Evolutionary conservation across 1,140 invertebrate species (phyloP).

Genomic region (Hycleus phaleratus): DNA sequence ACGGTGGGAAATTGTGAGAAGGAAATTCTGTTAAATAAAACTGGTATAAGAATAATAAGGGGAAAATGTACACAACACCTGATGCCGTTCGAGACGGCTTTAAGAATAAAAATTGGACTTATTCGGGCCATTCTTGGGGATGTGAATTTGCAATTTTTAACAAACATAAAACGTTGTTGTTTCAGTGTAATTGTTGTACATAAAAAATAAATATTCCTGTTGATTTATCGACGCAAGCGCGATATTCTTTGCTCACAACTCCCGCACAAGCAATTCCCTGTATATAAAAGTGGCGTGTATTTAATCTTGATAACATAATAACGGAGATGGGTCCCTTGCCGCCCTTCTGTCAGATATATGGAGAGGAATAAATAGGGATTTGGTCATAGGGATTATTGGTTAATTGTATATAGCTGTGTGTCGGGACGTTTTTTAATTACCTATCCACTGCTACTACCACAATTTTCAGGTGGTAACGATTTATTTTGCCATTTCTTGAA

Average conservation of each 20-base stretch:
- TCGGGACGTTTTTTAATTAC: constrained; percentile 15
- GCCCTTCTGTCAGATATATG: constrained; percentile 34
- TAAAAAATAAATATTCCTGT: too few species aligned
- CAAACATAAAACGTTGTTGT: too few species aligned
- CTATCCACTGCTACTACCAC: background rate
- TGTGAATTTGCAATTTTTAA: too few species aligned
- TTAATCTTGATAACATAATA: constrained; percentile 31
- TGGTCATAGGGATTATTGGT: constrained; percentile 33
- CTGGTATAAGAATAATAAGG: too few species aligned
- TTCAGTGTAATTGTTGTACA: too few species aligned
- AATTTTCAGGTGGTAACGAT: constrained; percentile 5
- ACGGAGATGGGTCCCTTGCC: constrained; percentile 31
- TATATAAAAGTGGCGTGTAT: constrained; percentile 21
- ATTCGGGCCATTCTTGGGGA: too few species aligned
- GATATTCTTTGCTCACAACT: background rate
- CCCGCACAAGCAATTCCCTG: constrained; percentile 17
- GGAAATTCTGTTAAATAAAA: too few species aligned
- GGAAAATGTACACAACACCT: too few species aligned
- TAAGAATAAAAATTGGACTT: too few species aligned
- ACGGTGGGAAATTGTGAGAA: background rate
- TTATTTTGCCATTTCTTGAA: constrained; percentile 3
- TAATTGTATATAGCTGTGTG: constrained; percentile 24
- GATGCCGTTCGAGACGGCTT: too few species aligned
- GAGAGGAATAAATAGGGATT: constrained; percentile 36
- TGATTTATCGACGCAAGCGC: constrained; percentile 4